Evolutionary conservation across 1,140 invertebrate species (phyloP).

Genomic region (Antheraea mylitta): DNA sequence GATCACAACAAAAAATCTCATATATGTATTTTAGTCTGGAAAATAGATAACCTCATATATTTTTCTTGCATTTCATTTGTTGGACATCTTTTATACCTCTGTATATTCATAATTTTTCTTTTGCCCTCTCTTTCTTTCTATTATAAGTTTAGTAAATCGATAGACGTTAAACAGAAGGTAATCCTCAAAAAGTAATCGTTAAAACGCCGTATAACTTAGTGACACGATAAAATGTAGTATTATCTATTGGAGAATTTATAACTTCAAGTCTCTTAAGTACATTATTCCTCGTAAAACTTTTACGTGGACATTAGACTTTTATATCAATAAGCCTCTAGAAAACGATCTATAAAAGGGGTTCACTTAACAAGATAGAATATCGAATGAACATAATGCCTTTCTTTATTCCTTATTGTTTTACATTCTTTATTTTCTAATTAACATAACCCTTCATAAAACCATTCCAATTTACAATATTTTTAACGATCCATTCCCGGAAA

Average conservation of each 20-base stretch:
- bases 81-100: too few species aligned
- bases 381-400: not conserved
- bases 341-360: slow-evolving; percentile 18
- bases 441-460: too few species aligned
- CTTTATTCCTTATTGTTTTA: not conserved
- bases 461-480: too few species aligned
- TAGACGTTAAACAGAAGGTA: too few species aligned
- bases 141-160: too few species aligned
- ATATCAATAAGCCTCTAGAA: slow-evolving; percentile 21
- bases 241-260: slow-evolving; percentile 9
- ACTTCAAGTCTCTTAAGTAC: slow-evolving; percentile 5
- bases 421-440: not conserved
- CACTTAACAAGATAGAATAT: slow-evolving; percentile 9
- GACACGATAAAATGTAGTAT: not conserved
- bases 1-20: too few species aligned
- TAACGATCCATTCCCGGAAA: too few species aligned
- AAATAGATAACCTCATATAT: too few species aligned
- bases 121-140: too few species aligned
- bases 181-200: not conserved
- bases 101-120: too few species aligned
- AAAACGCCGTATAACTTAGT: not conserved
- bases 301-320: slow-evolving; percentile 22
- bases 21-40: too few species aligned
- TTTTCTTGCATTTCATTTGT: too few species aligned
- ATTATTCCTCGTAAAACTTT: slow-evolving; percentile 25